phyloP scores from a whole-genome alignment of 2,888 invertebrate species.

The Cheilosia variabilis region DNA sequence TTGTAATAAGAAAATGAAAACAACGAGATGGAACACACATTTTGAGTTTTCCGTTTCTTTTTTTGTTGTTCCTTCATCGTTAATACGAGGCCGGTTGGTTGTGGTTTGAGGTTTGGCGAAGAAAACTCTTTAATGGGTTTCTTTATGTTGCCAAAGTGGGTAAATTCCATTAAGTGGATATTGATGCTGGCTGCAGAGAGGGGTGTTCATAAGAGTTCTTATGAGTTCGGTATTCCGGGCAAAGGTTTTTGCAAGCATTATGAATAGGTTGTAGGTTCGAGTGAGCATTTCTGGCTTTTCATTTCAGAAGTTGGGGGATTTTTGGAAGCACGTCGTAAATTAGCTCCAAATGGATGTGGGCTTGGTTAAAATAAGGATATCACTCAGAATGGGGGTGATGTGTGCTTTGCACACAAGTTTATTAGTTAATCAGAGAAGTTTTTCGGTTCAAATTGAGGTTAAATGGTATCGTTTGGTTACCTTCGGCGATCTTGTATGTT shows the following conservation, averaged over 20 bases:
- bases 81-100: neutral
- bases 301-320: constrained; percentile 10
- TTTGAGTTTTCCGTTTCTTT: neutral
- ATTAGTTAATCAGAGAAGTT: neutral
- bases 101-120: neutral
- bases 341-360: constrained; percentile 11
- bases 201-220: constrained; percentile 25
- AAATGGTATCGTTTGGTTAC: neutral
- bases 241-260: constrained; percentile 13
- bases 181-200: constrained; percentile 45
- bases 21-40: constrained; percentile 7
- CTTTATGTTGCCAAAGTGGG: constrained; percentile 29
- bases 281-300: constrained; percentile 16
- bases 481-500: neutral
- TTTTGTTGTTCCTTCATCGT: constrained; percentile 9
- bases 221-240: constrained; percentile 26
- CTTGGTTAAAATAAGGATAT: neutral
- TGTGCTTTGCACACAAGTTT: neutral
- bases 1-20: constrained; percentile 52
- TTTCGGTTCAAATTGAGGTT: neutral
- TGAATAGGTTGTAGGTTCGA: constrained; percentile 2
- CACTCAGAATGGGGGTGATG: neutral
- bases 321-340: constrained; percentile 16
- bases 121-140: constrained; percentile 38
- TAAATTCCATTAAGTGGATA: constrained; percentile 65